Conservation (phyloP, 1,140 invertebrate species). For the Sesamia nonagrioides region DNA sequence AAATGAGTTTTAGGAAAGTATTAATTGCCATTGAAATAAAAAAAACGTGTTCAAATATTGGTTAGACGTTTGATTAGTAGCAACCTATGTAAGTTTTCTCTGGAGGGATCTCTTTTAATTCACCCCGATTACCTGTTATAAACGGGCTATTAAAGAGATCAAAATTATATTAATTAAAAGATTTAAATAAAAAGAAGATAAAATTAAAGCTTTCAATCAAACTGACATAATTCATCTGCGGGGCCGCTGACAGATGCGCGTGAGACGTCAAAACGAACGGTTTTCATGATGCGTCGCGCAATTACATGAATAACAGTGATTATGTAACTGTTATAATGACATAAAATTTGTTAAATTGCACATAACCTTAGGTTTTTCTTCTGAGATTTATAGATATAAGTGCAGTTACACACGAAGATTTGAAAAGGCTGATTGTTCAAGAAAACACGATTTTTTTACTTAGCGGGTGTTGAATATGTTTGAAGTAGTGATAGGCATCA, state of each 20-base stretch:
- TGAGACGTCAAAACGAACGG: constrained; percentile 26
- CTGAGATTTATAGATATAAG: constrained; percentile 23
- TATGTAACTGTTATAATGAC: constrained; percentile 32
- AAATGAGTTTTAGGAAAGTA: no score
- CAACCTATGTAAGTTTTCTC: no score
- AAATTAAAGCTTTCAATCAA: neutral
- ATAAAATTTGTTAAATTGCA: constrained; percentile 26
- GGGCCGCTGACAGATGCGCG: neutral
- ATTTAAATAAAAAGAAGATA: no score
- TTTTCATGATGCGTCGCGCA: constrained; percentile 24
- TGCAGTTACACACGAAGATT: neutral
- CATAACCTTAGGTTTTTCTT: constrained; percentile 37
- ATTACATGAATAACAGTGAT: constrained; percentile 43
- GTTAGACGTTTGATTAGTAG: no score
- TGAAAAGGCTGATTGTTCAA: constrained; percentile 5
- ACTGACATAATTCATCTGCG: neutral
- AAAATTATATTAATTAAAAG: no score
- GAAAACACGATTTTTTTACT: constrained; percentile 1
- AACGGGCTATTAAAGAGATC: no score
- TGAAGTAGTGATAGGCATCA: neutral
- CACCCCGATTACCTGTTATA: no score
- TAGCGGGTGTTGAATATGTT: neutral
- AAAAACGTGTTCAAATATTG: no score
- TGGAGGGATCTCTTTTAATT: no score
- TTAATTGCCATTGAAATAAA: no score